Conservation (phyloP, 2,113 vertebrate genomes). For the Ctenodactylus gundi region DNA sequence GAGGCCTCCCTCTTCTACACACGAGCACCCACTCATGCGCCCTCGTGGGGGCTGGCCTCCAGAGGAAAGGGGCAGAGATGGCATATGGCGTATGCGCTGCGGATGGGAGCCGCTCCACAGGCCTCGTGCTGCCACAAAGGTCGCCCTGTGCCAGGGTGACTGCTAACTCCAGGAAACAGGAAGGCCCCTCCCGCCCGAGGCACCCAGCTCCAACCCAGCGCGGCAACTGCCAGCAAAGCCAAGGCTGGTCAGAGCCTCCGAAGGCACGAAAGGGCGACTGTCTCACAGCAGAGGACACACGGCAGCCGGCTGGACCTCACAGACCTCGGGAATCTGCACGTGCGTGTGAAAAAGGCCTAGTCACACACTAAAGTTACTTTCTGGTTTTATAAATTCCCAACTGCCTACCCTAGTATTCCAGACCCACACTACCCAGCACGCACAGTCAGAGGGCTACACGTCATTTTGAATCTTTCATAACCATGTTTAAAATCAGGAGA, state of each 20-base stretch:
- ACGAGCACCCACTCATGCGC: background rate
- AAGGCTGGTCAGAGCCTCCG: background rate
- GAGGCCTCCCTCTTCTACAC: too few species aligned
- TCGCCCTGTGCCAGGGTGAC: too few species aligned
- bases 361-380: background rate
- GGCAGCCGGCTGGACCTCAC: background rate
- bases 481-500: background rate
- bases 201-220: background rate
- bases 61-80: background rate
- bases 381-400: background rate
- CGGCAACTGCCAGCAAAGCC: too few species aligned
- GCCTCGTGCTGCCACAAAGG: too few species aligned
- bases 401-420: background rate
- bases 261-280: background rate
- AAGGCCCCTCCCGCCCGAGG: background rate
- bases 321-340: background rate
- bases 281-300: background rate
- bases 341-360: background rate
- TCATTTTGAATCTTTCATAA: background rate
- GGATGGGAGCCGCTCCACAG: too few species aligned
- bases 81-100: too few species aligned
- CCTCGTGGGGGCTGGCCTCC: too few species aligned
- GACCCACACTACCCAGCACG: background rate
- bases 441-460: background rate
- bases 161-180: background rate